These are phyloP conservation scores for Thamnaconus septentrionalis DNA, from an alignment of 2,113 vertebrate species.

Conservation along the genomic window DNA sequence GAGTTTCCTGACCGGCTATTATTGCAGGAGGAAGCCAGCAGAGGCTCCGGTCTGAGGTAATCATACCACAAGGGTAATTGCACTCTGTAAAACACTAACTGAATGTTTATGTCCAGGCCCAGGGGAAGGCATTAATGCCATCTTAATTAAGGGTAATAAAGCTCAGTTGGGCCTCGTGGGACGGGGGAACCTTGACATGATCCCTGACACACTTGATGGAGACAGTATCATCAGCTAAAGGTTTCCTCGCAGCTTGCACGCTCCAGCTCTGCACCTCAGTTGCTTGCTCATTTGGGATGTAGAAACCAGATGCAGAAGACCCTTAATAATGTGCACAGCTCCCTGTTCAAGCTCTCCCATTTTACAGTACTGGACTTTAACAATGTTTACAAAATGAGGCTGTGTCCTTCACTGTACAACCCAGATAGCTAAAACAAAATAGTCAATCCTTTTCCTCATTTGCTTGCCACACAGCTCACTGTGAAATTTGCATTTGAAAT, in stretches of 20 bases:
- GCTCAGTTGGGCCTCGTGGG: constrained; percentile 56
- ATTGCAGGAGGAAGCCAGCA: constrained; percentile 59
- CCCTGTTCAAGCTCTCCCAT: no score
- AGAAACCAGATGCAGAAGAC: no score
- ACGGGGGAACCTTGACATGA: constrained; percentile 60
- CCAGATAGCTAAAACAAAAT: no score
- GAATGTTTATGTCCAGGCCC: constrained; percentile 71
- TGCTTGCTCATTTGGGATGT: background rate
- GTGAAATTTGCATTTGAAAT: no score
- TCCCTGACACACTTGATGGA: constrained; percentile 29
- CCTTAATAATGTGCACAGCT: no score
- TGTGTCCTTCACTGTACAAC: no score
- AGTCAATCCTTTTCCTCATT: no score
- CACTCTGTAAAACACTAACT: constrained; percentile 70
- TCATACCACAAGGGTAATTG: constrained; percentile 71
- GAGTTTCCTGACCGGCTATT: constrained; percentile 64
- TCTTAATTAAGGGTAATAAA: constrained; percentile 74
- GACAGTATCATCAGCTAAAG: constrained; percentile 39
- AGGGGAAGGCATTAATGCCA: constrained; percentile 76
- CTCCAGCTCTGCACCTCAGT: constrained; percentile 30
- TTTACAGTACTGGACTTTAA: no score
- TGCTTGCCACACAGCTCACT: no score
- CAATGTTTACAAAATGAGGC: no score
- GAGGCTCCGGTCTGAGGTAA: constrained; percentile 69
- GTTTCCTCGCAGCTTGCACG: constrained; percentile 53